A percentile compares a stretch with the other conserved stretches of the same genome.
Evolutionary conservation across 2,797 vertebrate species (phyloP).

Genomic region (Phaenicophaeus curvirostris): DNA sequence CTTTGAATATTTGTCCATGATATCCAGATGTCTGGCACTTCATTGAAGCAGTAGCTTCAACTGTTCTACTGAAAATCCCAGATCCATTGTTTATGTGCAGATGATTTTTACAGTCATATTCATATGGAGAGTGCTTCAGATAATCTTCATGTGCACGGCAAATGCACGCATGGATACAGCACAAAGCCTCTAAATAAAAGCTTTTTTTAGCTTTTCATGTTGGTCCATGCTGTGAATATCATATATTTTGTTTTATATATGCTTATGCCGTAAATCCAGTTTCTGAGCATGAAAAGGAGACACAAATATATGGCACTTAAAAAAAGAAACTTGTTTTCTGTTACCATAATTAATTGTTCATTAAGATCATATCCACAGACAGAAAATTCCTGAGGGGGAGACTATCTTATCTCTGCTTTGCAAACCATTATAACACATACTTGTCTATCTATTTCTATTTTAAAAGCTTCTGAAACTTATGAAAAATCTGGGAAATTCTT

Average conservation of each 20-base stretch:
- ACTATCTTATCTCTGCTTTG: background rate
- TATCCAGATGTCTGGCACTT: slow-evolving; percentile 44
- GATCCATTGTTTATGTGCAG: background rate
- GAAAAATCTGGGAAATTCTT: background rate
- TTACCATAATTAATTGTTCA: background rate
- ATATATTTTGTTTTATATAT: background rate
- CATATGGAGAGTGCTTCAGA: background rate
- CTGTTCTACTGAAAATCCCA: background rate
- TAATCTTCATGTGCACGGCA: background rate
- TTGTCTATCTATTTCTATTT: background rate
- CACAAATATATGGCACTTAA: background rate
- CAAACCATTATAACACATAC: background rate
- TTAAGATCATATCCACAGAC: background rate
- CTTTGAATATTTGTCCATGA: slow-evolving; percentile 5
- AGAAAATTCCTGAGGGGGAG: background rate
- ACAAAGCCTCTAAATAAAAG: background rate
- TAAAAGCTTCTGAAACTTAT: background rate
- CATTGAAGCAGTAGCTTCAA: slow-evolving; percentile 31
- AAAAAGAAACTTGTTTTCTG: background rate
- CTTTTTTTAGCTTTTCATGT: background rate
- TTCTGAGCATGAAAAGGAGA: background rate
- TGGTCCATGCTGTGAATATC: background rate
- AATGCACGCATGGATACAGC: background rate
- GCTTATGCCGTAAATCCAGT: background rate
- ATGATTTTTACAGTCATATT: background rate